A percentile compares a stretch with the other conserved stretches of the same genome.
phyloP scores from a whole-genome alignment of 2,113 vertebrate species.

The Campylomormyrus numenius region DNA sequence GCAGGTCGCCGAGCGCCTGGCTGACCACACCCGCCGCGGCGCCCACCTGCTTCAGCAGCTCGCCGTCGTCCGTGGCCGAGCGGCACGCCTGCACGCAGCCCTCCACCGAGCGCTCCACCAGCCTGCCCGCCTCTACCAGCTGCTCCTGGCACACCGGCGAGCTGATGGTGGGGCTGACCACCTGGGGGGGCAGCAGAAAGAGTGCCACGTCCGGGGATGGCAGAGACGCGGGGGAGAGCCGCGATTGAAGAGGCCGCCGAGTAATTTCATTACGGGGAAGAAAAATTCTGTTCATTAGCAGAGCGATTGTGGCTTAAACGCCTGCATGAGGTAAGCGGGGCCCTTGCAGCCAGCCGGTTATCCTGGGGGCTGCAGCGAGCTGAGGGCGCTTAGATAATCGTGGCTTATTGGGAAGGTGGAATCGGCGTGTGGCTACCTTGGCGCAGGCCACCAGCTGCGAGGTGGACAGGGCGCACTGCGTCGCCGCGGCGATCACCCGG shows the following conservation, averaged over 20 bases:
- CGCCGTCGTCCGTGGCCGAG: constrained; percentile 75
- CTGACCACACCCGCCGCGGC: constrained; percentile 81
- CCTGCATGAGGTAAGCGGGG: not conserved
- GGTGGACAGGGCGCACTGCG: constrained; percentile 93
- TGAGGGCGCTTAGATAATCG: not conserved
- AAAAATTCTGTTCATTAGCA: not conserved
- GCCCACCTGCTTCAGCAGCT: constrained; percentile 88
- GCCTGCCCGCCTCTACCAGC: constrained; percentile 88
- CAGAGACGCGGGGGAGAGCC: not conserved
- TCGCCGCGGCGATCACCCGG: constrained; percentile 92
- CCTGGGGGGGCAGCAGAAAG: constrained; percentile 49
- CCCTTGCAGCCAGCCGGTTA: not conserved
- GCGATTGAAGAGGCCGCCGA: not conserved
- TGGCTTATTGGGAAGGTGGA: not conserved
- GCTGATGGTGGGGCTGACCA: constrained; percentile 96
- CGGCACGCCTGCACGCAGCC: constrained; percentile 89
- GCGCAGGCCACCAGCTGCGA: constrained; percentile 97
- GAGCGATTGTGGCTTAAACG: not conserved
- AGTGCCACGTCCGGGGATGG: not conserved
- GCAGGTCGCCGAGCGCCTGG: constrained; percentile 85
- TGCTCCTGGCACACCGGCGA: constrained; percentile 97
- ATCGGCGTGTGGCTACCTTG: constrained; percentile 63
- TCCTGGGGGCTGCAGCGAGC: not conserved
- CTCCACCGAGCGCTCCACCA: constrained; percentile 94
- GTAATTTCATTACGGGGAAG: not conserved